Evolutionary conservation across 2,797 vertebrate species (phyloP).

Genomic region (Pantherophis vulpinus): DNA sequence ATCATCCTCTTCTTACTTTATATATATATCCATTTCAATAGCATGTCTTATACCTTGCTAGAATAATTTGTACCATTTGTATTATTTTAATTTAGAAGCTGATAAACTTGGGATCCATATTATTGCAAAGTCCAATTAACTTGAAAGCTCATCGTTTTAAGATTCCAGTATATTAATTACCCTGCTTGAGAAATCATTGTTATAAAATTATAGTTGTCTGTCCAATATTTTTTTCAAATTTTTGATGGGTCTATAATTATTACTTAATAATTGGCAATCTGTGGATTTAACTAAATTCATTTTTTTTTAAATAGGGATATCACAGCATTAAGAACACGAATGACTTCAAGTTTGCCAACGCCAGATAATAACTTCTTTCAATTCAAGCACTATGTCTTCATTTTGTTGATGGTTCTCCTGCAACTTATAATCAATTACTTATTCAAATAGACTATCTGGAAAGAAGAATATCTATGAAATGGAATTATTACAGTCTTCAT

Average conservation of each 20-base stretch:
- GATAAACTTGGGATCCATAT: too few relatives aligned
- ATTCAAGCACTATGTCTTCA: conserved; percentile 89
- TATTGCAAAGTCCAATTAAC: not conserved
- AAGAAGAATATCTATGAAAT: conserved; percentile 62
- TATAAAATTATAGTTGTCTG: not conserved
- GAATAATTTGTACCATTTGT: not conserved
- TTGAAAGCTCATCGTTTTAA: not conserved
- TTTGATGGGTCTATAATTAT: not conserved
- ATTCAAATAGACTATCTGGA: conserved; percentile 83
- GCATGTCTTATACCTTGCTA: not conserved
- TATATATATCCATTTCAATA: not conserved
- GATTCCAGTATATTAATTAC: not conserved
- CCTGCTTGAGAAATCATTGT: not conserved
- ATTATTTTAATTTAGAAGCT: not conserved
- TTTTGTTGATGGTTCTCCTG: conserved; percentile 86
- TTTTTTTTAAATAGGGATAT: conserved; percentile 82
- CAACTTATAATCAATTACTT: conserved; percentile 92
- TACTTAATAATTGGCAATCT: not conserved
- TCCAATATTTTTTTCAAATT: not conserved
- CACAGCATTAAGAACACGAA: conserved; percentile 81
- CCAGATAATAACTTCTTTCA: conserved; percentile 85
- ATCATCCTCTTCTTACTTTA: not conserved
- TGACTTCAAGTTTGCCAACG: conserved; percentile 67
- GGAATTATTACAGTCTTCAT: conserved; percentile 59
- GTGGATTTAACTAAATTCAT: not conserved